Evolutionary conservation across 2,888 invertebrate genomes (phyloP).

Genomic region (Scaptomyza cyrtandrae): DNA sequence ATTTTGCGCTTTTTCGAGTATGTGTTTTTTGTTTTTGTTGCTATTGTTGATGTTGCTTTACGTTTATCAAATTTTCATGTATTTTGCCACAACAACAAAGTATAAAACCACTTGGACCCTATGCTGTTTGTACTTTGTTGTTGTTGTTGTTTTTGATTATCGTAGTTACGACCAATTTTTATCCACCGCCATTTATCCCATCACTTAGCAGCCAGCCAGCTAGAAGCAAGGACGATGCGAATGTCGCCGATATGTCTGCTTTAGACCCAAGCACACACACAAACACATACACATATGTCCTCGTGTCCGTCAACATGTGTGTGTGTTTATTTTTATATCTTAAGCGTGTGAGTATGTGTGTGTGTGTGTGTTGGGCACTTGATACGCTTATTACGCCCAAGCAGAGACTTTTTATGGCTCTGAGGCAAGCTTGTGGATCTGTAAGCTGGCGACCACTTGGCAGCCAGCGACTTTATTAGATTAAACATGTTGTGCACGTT

Average conservation of each 20-base stretch:
- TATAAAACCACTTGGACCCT: conserved; percentile 18
- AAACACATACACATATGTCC: not conserved
- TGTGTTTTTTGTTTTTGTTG: conserved; percentile 18
- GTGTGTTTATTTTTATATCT: conserved; percentile 24
- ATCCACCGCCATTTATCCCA: conserved; percentile 77
- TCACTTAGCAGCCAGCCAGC: conserved; percentile 67
- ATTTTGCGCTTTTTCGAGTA: conserved; percentile 39
- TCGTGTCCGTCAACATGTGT: conserved; percentile 4
- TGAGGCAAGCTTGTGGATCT: conserved; percentile 20
- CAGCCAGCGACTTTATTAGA: conserved; percentile 77
- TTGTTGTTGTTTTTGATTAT: conserved; percentile 43
- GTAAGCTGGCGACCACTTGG: conserved; percentile 56
- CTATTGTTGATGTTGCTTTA: conserved; percentile 38
- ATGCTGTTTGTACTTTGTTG: not conserved
- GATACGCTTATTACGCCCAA: conserved; percentile 75
- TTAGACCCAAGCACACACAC: conserved; percentile 30
- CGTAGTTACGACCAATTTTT: conserved; percentile 75
- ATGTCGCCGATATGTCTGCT: conserved; percentile 68
- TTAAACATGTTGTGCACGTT: conserved; percentile 78
- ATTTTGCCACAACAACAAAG: conserved; percentile 36
- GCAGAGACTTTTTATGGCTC: conserved; percentile 67
- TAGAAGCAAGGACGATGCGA: conserved; percentile 26
- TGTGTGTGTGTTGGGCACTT: conserved; percentile 57
- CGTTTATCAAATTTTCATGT: conserved; percentile 79
- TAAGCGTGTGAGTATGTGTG: conserved; percentile 12